These are phyloP conservation scores for Ophraella communa DNA, from an alignment of 2,888 invertebrate species.

Conservation along the genomic window DNA sequence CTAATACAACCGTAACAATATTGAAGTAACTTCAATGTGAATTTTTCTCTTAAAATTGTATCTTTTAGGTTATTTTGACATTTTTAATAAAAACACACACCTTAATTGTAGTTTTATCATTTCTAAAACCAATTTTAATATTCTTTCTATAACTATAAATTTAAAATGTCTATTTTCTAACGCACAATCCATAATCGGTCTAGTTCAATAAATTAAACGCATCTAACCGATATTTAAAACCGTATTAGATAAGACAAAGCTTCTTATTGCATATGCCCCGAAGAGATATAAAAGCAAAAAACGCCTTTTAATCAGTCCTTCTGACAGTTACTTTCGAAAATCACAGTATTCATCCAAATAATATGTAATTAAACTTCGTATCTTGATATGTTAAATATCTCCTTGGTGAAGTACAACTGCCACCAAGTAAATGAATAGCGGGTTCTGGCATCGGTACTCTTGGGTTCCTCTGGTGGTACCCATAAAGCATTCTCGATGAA, in stretches of 20 bases:
- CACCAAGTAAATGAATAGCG: slow-evolving; percentile 53
- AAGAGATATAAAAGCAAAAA: slow-evolving; percentile 32
- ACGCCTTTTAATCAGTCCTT: slow-evolving; percentile 40
- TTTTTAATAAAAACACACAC: too few relatives aligned
- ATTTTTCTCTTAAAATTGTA: too few relatives aligned
- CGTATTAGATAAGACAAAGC: slow-evolving; percentile 38
- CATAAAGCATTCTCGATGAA: slow-evolving; percentile 32
- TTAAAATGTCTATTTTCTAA: background rate
- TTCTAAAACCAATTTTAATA: too few relatives aligned
- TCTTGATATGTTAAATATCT: slow-evolving; percentile 58
- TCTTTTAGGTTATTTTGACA: too few relatives aligned
- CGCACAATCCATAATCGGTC: background rate
- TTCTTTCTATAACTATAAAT: background rate
- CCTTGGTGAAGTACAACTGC: slow-evolving; percentile 55
- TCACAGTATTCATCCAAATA: slow-evolving; percentile 55
- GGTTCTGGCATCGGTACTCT: slow-evolving; percentile 22
- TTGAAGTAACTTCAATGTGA: too few relatives aligned
- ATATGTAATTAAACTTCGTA: slow-evolving; percentile 57
- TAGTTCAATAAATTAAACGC: slow-evolving; percentile 16
- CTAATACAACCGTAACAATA: too few relatives aligned
- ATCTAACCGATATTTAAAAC: slow-evolving; percentile 36
- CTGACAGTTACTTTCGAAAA: slow-evolving; percentile 54
- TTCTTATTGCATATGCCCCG: slow-evolving; percentile 27
- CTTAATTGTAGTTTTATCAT: too few relatives aligned
- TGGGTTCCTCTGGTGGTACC: slow-evolving; percentile 18